A percentile compares a stretch with the other conserved stretches of the same genome.
Conservation (phyloP, 2,113 vertebrate species). For the Heteronetta atricapilla region DNA sequence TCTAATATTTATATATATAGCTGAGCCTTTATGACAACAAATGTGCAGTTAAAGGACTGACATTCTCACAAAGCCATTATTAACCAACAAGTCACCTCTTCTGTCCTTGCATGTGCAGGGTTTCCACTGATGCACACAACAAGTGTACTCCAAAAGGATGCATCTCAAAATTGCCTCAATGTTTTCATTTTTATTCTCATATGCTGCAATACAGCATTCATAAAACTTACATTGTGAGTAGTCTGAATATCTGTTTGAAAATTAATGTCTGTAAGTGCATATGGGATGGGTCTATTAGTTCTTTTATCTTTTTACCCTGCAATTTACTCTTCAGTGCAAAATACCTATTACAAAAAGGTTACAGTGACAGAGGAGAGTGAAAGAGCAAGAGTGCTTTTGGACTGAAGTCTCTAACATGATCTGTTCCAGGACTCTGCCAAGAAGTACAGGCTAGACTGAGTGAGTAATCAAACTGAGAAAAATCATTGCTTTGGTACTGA, state of each 20-base stretch:
- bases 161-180: not conserved
- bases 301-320: not conserved
- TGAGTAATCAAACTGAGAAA: not conserved
- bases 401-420: not conserved
- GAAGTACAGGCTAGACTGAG: not conserved
- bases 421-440: not conserved
- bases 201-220: not conserved
- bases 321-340: not conserved
- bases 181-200: not conserved
- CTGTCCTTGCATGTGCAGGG: not conserved
- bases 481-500: not conserved
- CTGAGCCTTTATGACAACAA: constrained; percentile 16
- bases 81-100: not conserved
- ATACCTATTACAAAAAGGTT: not conserved
- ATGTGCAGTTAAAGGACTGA: not conserved
- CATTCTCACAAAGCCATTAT: not conserved
- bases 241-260: not conserved
- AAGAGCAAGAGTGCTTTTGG: not conserved
- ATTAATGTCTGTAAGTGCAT: not conserved
- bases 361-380: not conserved
- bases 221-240: not conserved
- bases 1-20: not conserved
- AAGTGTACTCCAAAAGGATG: not conserved
- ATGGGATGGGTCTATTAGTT: not conserved
- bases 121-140: not conserved